Evolutionary conservation across 2,888 invertebrate genomes (phyloP).

Genomic region (Aphrophora alni): DNA sequence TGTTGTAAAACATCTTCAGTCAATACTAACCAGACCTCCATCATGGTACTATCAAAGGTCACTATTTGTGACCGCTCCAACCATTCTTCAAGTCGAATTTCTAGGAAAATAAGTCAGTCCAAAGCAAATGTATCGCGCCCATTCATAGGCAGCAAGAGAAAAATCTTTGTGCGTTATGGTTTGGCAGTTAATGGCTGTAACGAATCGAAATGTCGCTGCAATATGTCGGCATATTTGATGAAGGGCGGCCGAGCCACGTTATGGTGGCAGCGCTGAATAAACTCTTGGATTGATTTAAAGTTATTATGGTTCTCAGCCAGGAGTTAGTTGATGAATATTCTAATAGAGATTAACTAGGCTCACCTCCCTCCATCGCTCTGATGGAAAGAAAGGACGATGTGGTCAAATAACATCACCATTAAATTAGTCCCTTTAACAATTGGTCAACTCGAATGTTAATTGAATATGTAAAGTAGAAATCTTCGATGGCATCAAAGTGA

Average conservation of each 20-base stretch:
- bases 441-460: not conserved
- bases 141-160: not conserved
- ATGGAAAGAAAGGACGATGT: not conserved
- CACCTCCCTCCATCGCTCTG: no score
- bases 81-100: not conserved
- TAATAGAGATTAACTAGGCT: not conserved
- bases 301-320: not conserved
- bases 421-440: not conserved
- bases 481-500: no score
- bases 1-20: no score
- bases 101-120: not conserved
- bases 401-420: not conserved
- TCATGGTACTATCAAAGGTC: no score
- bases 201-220: not conserved
- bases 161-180: not conserved
- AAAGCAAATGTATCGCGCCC: no score
- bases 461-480: not conserved
- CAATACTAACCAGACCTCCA: no score
- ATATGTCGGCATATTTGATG: no score
- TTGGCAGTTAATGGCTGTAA: not conserved
- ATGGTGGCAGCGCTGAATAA: not conserved
- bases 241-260: not conserved
- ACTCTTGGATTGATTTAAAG: not conserved
- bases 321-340: not conserved
- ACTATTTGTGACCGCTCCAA: no score